Evolutionary conservation across 1,140 invertebrate species (phyloP).

Genomic region (Gonioctena quinquepunctata): DNA sequence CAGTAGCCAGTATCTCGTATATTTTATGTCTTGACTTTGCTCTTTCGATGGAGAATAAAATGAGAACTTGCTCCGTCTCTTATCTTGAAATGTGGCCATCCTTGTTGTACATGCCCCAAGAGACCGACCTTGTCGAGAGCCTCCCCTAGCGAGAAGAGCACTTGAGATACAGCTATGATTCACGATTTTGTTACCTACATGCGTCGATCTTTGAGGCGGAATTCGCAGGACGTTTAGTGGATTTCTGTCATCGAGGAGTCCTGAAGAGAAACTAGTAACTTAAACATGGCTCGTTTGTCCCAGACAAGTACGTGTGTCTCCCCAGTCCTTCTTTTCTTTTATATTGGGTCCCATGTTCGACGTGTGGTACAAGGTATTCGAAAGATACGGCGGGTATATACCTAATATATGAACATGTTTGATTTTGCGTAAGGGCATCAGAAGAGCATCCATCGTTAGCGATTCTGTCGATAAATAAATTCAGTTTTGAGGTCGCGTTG

Average conservation of each 20-base stretch:
- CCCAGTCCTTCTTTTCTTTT: background rate
- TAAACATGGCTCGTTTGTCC: background rate
- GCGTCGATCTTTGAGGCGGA: background rate
- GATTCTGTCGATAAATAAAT: too few relatives aligned
- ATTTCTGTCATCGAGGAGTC: background rate
- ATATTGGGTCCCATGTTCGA: background rate
- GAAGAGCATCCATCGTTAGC: too few relatives aligned
- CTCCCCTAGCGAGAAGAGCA: background rate
- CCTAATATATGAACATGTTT: too few relatives aligned
- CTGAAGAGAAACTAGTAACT: background rate
- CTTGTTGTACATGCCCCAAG: background rate
- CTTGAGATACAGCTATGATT: background rate
- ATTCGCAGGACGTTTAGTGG: background rate
- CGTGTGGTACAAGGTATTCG: too few relatives aligned
- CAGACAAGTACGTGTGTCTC: background rate
- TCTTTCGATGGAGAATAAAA: slow-evolving; percentile 17
- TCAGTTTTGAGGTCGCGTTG: too few relatives aligned
- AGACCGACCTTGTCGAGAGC: background rate
- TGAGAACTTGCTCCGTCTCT: slow-evolving; percentile 1
- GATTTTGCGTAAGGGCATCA: too few relatives aligned
- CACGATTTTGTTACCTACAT: background rate
- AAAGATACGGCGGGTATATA: too few relatives aligned
- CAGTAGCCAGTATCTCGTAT: slow-evolving; percentile 16
- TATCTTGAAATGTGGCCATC: background rate
- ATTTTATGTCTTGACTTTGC: slow-evolving; percentile 14